Percentiles rank a stretch among this genome's conserved stretches.
Conservation (phyloP, 2,888 invertebrate species). For the Zeuzera pyrina region DNA sequence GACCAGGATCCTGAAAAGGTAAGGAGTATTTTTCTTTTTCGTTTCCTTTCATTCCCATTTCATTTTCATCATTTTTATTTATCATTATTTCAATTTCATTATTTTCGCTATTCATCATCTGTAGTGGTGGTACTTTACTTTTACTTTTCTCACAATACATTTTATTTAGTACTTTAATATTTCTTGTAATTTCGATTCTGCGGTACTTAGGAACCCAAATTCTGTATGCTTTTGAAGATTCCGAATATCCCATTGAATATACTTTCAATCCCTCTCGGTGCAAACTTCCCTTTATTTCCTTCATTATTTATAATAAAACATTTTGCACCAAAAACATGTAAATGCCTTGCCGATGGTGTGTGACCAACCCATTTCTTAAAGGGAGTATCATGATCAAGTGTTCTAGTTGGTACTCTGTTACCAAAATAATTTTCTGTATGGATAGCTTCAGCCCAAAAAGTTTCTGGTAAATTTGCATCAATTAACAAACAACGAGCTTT, state of each 20-base stretch:
- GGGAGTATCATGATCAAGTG: background rate
- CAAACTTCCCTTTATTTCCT: conserved; percentile 18
- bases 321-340: background rate
- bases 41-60: too few species aligned
- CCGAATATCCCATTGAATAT: conserved; percentile 21
- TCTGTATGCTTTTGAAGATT: conserved; percentile 18
- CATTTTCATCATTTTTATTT: too few species aligned
- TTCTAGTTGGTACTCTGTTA: conserved; percentile 1
- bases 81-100: too few species aligned
- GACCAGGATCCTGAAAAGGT: too few species aligned
- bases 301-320: background rate
- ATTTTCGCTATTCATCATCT: too few species aligned
- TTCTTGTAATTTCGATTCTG: background rate
- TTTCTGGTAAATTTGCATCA: background rate
- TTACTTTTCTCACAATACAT: background rate
- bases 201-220: conserved; percentile 13
- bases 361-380: conserved; percentile 2
- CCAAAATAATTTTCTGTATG: background rate
- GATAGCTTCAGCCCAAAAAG: background rate
- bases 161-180: background rate
- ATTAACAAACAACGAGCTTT: background rate
- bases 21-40: too few species aligned
- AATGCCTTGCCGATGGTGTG: background rate
- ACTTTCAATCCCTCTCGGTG: conserved; percentile 16
- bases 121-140: too few species aligned